Evolutionary conservation across 2,888 invertebrate species (phyloP).

Genomic region (Lithosia quadra): DNA sequence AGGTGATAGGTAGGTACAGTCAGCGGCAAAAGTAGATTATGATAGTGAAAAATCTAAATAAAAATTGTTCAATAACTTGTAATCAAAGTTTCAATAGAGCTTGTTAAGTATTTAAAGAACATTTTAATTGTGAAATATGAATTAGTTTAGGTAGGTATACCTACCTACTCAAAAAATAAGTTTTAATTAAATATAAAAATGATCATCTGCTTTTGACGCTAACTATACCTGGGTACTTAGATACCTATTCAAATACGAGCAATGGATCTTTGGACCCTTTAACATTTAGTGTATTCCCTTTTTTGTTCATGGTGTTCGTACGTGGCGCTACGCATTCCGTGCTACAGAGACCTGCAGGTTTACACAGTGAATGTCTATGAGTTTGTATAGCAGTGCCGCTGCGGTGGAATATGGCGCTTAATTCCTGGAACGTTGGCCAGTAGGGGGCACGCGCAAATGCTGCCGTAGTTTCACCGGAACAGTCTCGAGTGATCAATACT

Average conservation of each 20-base stretch:
- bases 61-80: too few species aligned
- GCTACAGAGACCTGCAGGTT: constrained; percentile 23
- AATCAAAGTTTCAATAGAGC: too few species aligned
- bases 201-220: too few species aligned
- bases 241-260: neutral
- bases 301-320: constrained; percentile 16
- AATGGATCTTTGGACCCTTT: neutral
- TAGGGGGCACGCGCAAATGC: constrained; percentile 61
- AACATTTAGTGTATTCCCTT: constrained; percentile 6
- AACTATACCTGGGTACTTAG: neutral
- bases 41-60: too few species aligned
- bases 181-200: too few species aligned
- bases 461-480: constrained; percentile 53
- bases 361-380: constrained; percentile 50
- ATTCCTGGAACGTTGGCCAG: constrained; percentile 57
- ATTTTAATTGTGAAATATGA: too few species aligned
- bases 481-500: constrained; percentile 58
- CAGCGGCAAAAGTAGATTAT: too few species aligned
- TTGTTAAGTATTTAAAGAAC: too few species aligned
- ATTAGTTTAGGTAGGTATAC: too few species aligned
- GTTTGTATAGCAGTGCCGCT: constrained; percentile 53
- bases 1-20: too few species aligned
- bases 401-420: constrained; percentile 58
- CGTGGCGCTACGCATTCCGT: constrained; percentile 16
- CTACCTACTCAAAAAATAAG: too few species aligned